Percentiles rank a stretch among this genome's conserved stretches.
Conservation (phyloP, 2,888 invertebrate genomes). For the Hemaris fuciformis region DNA sequence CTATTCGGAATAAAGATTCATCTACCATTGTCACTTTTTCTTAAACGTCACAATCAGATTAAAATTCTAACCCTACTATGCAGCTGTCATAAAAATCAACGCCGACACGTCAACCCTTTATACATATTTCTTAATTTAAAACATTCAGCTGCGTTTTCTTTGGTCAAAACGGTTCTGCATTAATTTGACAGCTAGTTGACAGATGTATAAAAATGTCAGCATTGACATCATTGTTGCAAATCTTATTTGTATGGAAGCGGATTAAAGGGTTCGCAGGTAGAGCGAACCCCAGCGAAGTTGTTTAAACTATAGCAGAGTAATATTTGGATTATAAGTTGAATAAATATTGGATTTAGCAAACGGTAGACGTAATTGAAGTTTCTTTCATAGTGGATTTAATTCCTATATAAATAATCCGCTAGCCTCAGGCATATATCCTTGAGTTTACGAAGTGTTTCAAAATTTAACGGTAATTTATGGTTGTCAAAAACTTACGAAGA, state of each 20-base stretch:
- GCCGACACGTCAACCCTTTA: constrained; percentile 58
- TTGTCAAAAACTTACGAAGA: too few species aligned
- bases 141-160: constrained; percentile 62
- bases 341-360: background rate
- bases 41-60: constrained; percentile 12
- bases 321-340: background rate
- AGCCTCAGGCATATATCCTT: too few species aligned
- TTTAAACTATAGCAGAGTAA: constrained; percentile 13
- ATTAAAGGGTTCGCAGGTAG: constrained; percentile 64
- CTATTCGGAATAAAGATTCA: background rate
- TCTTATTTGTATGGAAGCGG: constrained; percentile 40
- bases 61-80: constrained; percentile 40
- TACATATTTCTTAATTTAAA: constrained; percentile 52
- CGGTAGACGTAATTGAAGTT: too few species aligned
- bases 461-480: too few species aligned
- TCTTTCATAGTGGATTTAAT: background rate
- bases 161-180: constrained; percentile 59
- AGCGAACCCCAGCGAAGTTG: constrained; percentile 51
- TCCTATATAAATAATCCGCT: too few species aligned
- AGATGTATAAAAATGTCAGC: constrained; percentile 46
- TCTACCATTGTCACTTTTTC: background rate
- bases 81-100: constrained; percentile 66
- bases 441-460: too few species aligned
- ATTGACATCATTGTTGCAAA: constrained; percentile 56
- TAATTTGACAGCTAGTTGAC: constrained; percentile 74